Conservation (phyloP, 2,888 invertebrate species). For the Poecilobothrus nobilitatus region DNA sequence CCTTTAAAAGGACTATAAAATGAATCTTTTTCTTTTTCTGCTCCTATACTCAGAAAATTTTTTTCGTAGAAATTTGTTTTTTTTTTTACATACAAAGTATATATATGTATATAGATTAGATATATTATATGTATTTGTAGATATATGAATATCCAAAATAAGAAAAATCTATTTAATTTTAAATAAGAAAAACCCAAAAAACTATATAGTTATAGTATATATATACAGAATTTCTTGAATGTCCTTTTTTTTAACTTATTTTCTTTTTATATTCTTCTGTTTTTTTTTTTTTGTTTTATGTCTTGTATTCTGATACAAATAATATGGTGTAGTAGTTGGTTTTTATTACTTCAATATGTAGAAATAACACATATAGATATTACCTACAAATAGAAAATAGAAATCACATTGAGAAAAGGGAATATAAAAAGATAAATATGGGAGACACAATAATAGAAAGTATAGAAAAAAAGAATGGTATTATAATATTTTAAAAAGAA, state of each 20-base stretch:
- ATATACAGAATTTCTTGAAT: neutral
- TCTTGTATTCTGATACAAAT: neutral
- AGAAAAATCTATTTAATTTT: neutral
- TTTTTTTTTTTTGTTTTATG: neutral
- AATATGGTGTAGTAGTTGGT: conserved; percentile 2
- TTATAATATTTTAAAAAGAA: neutral
- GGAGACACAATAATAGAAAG: neutral
- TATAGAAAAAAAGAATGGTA: neutral
- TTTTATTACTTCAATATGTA: neutral
- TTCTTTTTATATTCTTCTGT: neutral
- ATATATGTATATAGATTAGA: too few relatives aligned
- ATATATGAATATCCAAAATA: neutral
- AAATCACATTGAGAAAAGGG: neutral
- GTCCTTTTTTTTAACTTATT: neutral
- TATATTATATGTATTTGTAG: too few relatives aligned
- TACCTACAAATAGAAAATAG: too few relatives aligned
- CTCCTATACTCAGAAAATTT: neutral
- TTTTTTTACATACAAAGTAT: neutral
- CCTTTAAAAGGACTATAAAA: neutral
- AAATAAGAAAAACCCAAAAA: neutral
- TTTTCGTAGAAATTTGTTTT: neutral
- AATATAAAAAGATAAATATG: neutral
- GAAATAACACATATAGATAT: neutral
- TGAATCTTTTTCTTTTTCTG: neutral
- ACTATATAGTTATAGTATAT: neutral